These are phyloP conservation scores for Synanceia verrucosa DNA, from an alignment of 2,797 vertebrate species.

Conservation along the genomic window DNA sequence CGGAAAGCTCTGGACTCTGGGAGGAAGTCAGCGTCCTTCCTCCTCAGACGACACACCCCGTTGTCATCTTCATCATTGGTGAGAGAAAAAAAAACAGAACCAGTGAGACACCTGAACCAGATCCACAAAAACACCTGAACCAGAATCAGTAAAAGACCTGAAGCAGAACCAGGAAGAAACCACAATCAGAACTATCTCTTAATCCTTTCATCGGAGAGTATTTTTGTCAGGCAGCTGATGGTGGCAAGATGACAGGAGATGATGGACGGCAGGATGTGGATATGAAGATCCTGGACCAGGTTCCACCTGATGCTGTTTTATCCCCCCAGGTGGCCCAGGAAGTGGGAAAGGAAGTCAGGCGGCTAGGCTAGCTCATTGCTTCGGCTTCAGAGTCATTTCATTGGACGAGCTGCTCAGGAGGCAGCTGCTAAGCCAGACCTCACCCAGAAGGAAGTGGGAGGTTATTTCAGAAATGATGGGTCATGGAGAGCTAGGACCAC, in stretches of 20 bases:
- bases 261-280: background rate
- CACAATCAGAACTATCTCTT: too few species aligned
- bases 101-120: too few species aligned
- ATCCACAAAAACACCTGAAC: too few species aligned
- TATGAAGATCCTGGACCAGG: background rate
- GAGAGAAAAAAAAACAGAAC: background rate
- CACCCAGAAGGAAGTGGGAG: constrained; percentile 34
- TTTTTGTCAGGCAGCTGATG: too few species aligned
- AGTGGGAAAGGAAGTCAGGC: constrained; percentile 34
- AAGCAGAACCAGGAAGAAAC: too few species aligned
- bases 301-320: background rate
- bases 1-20: constrained; percentile 26
- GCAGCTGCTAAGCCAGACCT: constrained; percentile 12
- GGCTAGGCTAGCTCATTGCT: background rate
- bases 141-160: too few species aligned
- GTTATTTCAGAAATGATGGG: constrained; percentile 36
- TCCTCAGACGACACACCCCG: background rate
- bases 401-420: constrained; percentile 28
- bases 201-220: too few species aligned
- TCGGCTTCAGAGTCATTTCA: constrained; percentile 26
- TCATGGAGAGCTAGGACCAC: constrained; percentile 12
- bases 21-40: constrained; percentile 24
- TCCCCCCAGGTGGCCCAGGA: constrained; percentile 32
- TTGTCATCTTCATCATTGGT: constrained; percentile 38
- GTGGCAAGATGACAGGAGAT: too few species aligned